Percentiles rank a stretch among this genome's conserved stretches.
These are phyloP conservation scores for Leptopilina clavipes DNA, from an alignment of 1,140 invertebrate genomes.

Conservation along the genomic window DNA sequence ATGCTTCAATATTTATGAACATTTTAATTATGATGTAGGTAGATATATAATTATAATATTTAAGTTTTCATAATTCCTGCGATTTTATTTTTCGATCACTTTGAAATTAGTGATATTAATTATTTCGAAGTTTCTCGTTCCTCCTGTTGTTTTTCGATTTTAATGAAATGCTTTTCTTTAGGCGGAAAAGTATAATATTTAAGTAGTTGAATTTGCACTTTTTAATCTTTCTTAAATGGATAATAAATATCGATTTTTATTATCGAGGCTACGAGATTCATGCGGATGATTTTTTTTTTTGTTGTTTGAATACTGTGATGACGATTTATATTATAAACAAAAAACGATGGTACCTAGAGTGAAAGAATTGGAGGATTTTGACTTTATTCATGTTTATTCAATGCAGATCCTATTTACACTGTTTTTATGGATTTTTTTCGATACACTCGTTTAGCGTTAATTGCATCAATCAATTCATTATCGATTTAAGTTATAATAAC, in stretches of 20 bases:
- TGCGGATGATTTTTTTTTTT: conserved; percentile 46
- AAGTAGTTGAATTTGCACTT: conserved; percentile 34
- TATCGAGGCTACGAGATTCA: conserved; percentile 35
- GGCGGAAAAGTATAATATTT: conserved; percentile 6
- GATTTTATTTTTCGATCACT: not conserved
- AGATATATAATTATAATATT: not conserved
- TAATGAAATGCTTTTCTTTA: not conserved
- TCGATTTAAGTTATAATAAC: conserved; percentile 33
- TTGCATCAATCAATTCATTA: conserved; percentile 22
- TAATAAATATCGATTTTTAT: not conserved
- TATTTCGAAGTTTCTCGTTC: conserved; percentile 25
- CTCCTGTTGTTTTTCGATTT: not conserved
- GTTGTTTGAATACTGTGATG: conserved; percentile 55
- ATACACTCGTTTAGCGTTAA: conserved; percentile 50
- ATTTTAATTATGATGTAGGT: not conserved
- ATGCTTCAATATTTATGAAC: not conserved
- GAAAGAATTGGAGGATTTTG: conserved; percentile 16
- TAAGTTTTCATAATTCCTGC: not conserved
- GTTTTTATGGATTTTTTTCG: conserved; percentile 53
- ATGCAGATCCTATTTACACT: conserved; percentile 58
- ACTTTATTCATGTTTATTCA: conserved; percentile 46
- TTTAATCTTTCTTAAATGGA: conserved; percentile 10
- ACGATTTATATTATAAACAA: conserved; percentile 47
- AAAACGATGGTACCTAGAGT: conserved; percentile 40
- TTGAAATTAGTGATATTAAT: conserved; percentile 28